phyloP scores from a whole-genome alignment of 1,140 invertebrate species.

The Caenorhabditis briggsae region DNA sequence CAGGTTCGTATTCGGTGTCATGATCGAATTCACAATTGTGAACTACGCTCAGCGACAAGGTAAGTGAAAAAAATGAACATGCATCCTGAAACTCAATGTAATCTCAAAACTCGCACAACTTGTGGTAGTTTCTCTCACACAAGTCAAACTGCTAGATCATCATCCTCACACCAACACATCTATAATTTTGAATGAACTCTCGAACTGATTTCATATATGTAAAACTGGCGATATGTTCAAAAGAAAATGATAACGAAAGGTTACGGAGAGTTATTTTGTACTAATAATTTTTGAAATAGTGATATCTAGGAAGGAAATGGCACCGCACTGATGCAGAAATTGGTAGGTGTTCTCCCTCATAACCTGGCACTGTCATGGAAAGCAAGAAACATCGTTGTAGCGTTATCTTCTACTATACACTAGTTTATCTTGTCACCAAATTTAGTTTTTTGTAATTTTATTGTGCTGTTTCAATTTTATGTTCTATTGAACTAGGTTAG shows the following conservation, averaged over 20 bases:
- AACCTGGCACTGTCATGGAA: constrained; percentile 32
- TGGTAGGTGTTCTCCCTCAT: constrained; percentile 47
- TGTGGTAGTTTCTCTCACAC: constrained; percentile 54
- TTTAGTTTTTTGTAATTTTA: constrained; percentile 35
- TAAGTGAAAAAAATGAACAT: constrained; percentile 11
- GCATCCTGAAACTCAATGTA: neutral
- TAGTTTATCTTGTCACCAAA: constrained; percentile 17
- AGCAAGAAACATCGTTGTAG: constrained; percentile 53
- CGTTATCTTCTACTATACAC: constrained; percentile 42
- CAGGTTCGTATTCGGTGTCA: constrained; percentile 70
- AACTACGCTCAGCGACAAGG: constrained; percentile 71
- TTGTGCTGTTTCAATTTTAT: constrained; percentile 34
- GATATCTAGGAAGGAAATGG: constrained; percentile 59
- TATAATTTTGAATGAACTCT: constrained; percentile 36
- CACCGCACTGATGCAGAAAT: constrained; percentile 61
- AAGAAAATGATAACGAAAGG: constrained; percentile 9
- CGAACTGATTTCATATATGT: neutral
- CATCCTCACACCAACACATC: neutral
- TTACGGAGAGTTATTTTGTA: constrained; percentile 30
- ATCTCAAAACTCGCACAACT: constrained; percentile 33
- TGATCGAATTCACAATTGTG: constrained; percentile 72
- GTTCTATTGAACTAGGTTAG: neutral
- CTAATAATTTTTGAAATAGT: constrained; percentile 48
- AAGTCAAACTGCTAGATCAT: constrained; percentile 26
- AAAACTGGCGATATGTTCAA: neutral